Conservation (phyloP, 53 echinoderm and acorn worm species). For the Zoroaster sp. region DNA sequence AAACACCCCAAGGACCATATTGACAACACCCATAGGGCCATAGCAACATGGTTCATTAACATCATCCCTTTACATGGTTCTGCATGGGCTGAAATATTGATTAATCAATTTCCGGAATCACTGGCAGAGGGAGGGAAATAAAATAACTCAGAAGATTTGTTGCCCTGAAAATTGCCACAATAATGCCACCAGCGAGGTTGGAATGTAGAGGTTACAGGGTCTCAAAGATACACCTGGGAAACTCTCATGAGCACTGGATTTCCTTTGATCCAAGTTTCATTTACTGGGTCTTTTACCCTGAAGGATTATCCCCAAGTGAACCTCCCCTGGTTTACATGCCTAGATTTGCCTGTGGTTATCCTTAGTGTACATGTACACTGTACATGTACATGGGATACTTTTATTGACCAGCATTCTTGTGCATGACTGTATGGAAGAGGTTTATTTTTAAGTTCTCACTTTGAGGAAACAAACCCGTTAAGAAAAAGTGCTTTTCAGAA, state of each 20-base stretch:
- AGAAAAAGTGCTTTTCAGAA: too few relatives aligned
- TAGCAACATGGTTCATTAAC: neutral
- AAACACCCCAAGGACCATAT: neutral
- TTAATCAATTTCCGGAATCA: neutral
- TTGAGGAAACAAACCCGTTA: too few relatives aligned
- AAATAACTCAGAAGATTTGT: neutral
- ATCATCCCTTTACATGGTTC: neutral
- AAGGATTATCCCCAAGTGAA: neutral
- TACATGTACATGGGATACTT: neutral
- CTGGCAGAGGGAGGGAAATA: neutral
- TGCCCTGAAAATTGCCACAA: neutral
- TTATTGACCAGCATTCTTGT: neutral
- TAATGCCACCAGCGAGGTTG: slow-evolving; percentile 28
- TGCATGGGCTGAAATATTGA: neutral
- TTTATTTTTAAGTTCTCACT: too few relatives aligned
- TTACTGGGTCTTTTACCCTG: neutral
- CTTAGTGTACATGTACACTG: neutral
- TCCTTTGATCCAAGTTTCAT: slow-evolving; percentile 5
- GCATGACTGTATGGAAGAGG: too few relatives aligned
- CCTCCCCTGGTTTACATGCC: neutral
- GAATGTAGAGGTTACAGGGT: slow-evolving; percentile 25
- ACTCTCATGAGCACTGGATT: slow-evolving; percentile 3
- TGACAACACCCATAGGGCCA: neutral
- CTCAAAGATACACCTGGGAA: slow-evolving; percentile 18
- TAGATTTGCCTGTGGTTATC: neutral